Percentiles rank a stretch among this genome's conserved stretches.
Conservation (phyloP, 2,888 invertebrate species). For the Perizoma affinitatum region DNA sequence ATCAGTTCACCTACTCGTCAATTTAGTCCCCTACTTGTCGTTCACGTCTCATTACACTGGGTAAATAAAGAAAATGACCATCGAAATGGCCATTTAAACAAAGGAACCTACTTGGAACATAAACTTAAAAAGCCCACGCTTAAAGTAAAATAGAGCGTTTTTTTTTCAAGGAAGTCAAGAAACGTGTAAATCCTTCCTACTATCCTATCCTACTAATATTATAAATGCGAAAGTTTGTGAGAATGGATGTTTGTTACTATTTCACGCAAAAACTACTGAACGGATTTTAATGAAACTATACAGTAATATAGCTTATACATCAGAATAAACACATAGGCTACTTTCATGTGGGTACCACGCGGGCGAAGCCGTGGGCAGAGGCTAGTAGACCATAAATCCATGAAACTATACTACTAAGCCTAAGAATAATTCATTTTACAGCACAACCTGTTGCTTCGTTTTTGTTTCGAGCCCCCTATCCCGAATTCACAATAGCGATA, state of each 20-base stretch:
- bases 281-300: too few relatives aligned
- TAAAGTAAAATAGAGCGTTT: neutral
- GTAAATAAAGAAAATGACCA: slow-evolving; percentile 57
- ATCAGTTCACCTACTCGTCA: slow-evolving; percentile 53
- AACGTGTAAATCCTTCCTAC: too few relatives aligned
- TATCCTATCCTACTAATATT: too few relatives aligned
- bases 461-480: slow-evolving; percentile 20
- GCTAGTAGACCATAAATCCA: too few relatives aligned
- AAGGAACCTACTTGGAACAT: slow-evolving; percentile 1
- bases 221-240: too few relatives aligned
- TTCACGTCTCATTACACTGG: slow-evolving; percentile 63
- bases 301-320: too few relatives aligned
- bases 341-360: too few relatives aligned
- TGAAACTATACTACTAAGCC: slow-evolving; percentile 13
- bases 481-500: slow-evolving; percentile 20
- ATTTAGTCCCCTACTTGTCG: slow-evolving; percentile 50
- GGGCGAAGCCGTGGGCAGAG: too few relatives aligned
- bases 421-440: slow-evolving; percentile 28
- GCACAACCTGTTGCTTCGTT: slow-evolving; percentile 28
- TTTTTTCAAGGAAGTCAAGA: too few relatives aligned
- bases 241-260: too few relatives aligned
- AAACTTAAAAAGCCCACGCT: slow-evolving; percentile 2
- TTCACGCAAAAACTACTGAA: too few relatives aligned
- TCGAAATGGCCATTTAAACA: slow-evolving; percentile 34
- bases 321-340: too few relatives aligned